Percentiles rank a stretch among this genome's conserved stretches.
Evolutionary conservation across 1,140 invertebrate genomes (phyloP).

Genomic region (Drosophila nigromelanica): DNA sequence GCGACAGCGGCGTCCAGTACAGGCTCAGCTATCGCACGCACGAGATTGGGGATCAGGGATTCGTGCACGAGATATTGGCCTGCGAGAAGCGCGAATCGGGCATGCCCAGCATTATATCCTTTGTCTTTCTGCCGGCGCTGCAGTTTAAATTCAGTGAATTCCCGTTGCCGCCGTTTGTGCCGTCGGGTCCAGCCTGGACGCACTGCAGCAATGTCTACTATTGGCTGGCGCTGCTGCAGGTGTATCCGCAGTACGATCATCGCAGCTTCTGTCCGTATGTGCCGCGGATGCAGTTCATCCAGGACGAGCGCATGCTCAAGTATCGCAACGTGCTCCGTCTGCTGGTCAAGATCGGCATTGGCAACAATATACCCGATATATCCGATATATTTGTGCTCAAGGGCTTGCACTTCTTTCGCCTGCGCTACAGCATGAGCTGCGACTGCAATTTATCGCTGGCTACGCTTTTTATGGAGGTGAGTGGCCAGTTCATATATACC

Average conservation of each 20-base stretch:
- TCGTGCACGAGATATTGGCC: slow-evolving; percentile 56
- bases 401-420: slow-evolving; percentile 53
- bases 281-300: slow-evolving; percentile 54
- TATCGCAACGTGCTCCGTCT: slow-evolving; percentile 55
- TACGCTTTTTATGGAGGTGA: slow-evolving; percentile 60
- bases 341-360: slow-evolving; percentile 49
- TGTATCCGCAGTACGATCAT: slow-evolving; percentile 51
- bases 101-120: slow-evolving; percentile 58
- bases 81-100: slow-evolving; percentile 42
- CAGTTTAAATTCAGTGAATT: slow-evolving; percentile 49
- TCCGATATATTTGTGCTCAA: slow-evolving; percentile 58
- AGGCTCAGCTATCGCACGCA: slow-evolving; percentile 52
- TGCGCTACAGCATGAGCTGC: slow-evolving; percentile 55
- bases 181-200: slow-evolving; percentile 42
- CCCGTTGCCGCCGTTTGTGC: slow-evolving; percentile 50
- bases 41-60: slow-evolving; percentile 61
- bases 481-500: background rate
- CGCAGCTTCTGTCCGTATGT: slow-evolving; percentile 62
- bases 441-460: slow-evolving; percentile 51
- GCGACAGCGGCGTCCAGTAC: slow-evolving; percentile 46
- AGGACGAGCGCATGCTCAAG: slow-evolving; percentile 53
- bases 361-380: slow-evolving; percentile 56
- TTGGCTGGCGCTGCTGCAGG: slow-evolving; percentile 59
- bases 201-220: slow-evolving; percentile 52
- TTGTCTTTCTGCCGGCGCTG: slow-evolving; percentile 55